Evolutionary conservation across 1,140 invertebrate genomes (phyloP), one percentile per base, ranked within the genome.

Genomic region (Platyscapa corneri): DNA sequence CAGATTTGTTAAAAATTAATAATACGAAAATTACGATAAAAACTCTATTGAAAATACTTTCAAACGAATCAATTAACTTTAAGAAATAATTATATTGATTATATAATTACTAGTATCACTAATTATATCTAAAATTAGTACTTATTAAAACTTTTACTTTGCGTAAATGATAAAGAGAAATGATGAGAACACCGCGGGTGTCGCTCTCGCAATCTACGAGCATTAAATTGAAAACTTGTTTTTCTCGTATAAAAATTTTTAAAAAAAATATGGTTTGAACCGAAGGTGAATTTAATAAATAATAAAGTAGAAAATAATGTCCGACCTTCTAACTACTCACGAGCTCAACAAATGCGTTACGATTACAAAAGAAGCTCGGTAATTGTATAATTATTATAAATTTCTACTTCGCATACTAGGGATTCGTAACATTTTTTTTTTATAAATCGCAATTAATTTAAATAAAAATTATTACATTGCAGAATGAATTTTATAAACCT

Each of bases 251-350:
- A 60, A 60, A 60, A 60, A 60, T 60, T 60, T 60, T 12, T 27
- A 27, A 60, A 60, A 60, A 60, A 60, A 60, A 60, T 3, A 60
- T 16, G 8, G 3, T 60, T 60, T 60, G 27, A 20, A 27, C 2
- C 56, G 23, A 5, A 27, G 56, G 27, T 60, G 14, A 60, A 60
- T 60, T 60, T 27, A 20, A 60, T 23, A 34, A 70, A 70, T 70
- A 70, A 70, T 16, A 70, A 70, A 70, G 18, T 70, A 32, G 65
- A 34, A 34, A 70, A 70, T 70, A 60, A 60, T 70, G n/a, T 34
- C 16, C 18, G 65, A 70, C 5, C 34, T 70, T 34, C 3, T 37
- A 12, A 30, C 32, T 12, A 34, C 27, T 34, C 65, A 37, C 20
- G 34, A 39, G 16, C 49, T 18, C 49, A 53, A 18, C 16, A 53